These are phyloP conservation scores for Sebastes aleutianus DNA, from an alignment of 2,797 vertebrate genomes.

Conservation along the genomic window DNA sequence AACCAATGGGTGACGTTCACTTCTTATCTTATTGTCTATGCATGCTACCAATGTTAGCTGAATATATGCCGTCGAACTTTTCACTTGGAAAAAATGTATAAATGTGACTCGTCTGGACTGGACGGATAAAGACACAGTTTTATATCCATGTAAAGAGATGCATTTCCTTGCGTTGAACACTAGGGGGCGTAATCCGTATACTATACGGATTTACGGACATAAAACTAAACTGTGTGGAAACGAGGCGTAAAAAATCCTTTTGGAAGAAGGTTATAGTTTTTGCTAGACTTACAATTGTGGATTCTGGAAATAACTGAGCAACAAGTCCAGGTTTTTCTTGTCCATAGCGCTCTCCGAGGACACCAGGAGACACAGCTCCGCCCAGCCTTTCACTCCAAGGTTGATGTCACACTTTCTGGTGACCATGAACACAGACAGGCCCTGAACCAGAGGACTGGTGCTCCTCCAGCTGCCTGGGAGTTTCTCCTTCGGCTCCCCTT, in stretches of 20 bases:
- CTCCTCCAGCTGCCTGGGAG: background rate
- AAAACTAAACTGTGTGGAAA: too few relatives aligned
- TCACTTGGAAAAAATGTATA: accelerated
- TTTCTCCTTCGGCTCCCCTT: background rate
- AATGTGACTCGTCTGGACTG: too few relatives aligned
- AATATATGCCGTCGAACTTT: accelerated
- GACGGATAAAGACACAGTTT: too few relatives aligned
- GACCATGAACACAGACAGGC: slow-evolving; percentile 66
- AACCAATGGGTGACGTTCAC: too few relatives aligned
- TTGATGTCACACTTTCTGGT: accelerated
- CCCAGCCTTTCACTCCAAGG: slow-evolving; percentile 60
- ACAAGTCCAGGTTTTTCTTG: slow-evolving; percentile 21
- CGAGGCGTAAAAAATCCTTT: too few relatives aligned
- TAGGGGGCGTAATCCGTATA: too few relatives aligned
- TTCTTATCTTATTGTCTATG: too few relatives aligned
- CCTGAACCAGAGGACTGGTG: slow-evolving; percentile 48
- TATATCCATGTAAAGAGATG: too few relatives aligned
- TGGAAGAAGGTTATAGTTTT: too few relatives aligned
- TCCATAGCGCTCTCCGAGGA: slow-evolving; percentile 36
- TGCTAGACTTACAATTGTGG: slow-evolving; percentile 49
- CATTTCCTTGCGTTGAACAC: too few relatives aligned
- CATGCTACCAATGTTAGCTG: too few relatives aligned
- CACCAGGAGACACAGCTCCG: slow-evolving; percentile 65
- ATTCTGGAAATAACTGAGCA: accelerated
- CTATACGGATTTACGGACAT: accelerated